Percentiles rank a stretch among this genome's conserved stretches.
These are phyloP conservation scores for Hetaerina americana DNA, from an alignment of 1,140 invertebrate genomes.

Conservation along the genomic window DNA sequence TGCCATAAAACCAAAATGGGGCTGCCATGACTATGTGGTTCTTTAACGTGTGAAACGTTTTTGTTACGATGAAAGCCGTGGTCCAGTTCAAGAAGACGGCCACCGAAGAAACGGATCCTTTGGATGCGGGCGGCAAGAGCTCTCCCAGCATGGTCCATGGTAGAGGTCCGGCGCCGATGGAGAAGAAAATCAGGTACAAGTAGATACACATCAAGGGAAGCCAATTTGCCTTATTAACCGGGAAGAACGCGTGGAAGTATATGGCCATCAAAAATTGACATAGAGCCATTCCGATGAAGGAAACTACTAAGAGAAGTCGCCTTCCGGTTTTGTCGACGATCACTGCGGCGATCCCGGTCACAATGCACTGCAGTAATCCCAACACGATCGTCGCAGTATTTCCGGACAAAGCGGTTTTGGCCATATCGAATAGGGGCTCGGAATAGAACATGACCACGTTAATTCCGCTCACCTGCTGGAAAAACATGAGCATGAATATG, in stretches of 20 bases:
- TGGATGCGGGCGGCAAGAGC: slow-evolving; percentile 26
- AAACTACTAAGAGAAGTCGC: slow-evolving; percentile 27
- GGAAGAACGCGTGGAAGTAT: slow-evolving; percentile 18
- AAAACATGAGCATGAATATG: slow-evolving; percentile 62
- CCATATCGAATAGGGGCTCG: slow-evolving; percentile 48
- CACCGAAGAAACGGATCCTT: slow-evolving; percentile 28
- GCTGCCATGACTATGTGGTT: background rate
- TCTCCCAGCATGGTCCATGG: slow-evolving; percentile 33
- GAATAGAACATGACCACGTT: slow-evolving; percentile 78
- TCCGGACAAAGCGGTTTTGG: background rate
- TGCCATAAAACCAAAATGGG: slow-evolving; percentile 55
- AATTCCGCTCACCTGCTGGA: slow-evolving; percentile 75
- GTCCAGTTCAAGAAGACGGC: slow-evolving; percentile 33
- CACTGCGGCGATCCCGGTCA: slow-evolving; percentile 17
- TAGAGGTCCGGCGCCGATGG: slow-evolving; percentile 31
- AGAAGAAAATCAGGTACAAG: slow-evolving; percentile 27
- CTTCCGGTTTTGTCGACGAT: slow-evolving; percentile 34
- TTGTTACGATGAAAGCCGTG: slow-evolving; percentile 36
- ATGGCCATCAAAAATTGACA: slow-evolving; percentile 16
- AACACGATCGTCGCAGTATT: slow-evolving; percentile 12
- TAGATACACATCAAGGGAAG: slow-evolving; percentile 25
- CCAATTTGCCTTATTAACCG: slow-evolving; percentile 6
- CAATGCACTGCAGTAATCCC: slow-evolving; percentile 30
- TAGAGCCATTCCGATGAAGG: slow-evolving; percentile 17
- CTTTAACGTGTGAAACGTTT: slow-evolving; percentile 28